Conservation (phyloP, 2,113 vertebrate genomes). For the Murina feae region DNA sequence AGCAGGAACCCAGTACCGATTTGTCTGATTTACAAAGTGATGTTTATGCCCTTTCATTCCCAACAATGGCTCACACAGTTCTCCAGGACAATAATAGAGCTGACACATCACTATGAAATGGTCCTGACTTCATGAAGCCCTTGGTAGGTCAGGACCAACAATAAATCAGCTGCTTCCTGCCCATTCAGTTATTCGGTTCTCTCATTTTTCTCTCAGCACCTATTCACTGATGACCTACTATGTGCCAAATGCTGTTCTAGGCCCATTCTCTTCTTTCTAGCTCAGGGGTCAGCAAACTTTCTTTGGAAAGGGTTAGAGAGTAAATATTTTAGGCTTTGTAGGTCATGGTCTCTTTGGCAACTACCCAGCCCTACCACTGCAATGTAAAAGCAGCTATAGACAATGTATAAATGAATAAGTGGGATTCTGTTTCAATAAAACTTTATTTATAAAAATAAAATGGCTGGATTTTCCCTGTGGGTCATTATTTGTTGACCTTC, state of each 20-base stretch:
- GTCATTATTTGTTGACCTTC: neutral
- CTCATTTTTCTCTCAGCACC: neutral
- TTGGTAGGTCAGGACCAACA: neutral
- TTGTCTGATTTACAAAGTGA: slow-evolving; percentile 34
- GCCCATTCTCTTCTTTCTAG: neutral
- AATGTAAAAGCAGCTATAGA: neutral
- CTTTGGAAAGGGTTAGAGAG: neutral
- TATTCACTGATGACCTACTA: slow-evolving; percentile 15
- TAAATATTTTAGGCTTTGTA: neutral
- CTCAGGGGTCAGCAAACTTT: neutral
- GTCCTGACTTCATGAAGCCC: neutral
- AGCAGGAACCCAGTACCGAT: neutral
- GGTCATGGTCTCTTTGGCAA: neutral
- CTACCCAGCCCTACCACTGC: neutral
- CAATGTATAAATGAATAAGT: neutral
- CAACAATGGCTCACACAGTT: slow-evolving; percentile 29
- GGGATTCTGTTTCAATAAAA: neutral
- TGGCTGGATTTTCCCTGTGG: neutral
- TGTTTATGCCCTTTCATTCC: slow-evolving; percentile 55
- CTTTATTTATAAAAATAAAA: neutral
- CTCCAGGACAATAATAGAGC: slow-evolving; percentile 23
- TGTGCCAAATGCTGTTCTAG: neutral
- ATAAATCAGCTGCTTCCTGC: slow-evolving; percentile 36
- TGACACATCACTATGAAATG: slow-evolving; percentile 25
- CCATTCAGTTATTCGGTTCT: neutral